Conservation (phyloP, 1,140 invertebrate species). For the Trichomalopsis sarcophagae region DNA sequence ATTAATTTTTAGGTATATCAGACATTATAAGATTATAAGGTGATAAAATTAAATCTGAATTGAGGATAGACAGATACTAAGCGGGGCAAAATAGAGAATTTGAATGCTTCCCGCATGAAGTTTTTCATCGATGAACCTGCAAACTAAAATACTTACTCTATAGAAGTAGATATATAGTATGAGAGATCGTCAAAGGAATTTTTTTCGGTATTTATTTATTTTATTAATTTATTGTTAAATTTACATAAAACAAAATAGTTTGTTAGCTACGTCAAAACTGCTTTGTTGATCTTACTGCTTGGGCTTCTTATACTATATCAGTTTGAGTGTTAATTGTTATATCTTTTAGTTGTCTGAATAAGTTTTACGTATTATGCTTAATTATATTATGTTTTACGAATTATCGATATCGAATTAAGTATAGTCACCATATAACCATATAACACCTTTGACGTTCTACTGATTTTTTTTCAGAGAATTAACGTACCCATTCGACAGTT, state of each 20-base stretch:
- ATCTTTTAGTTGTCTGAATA: too few species aligned
- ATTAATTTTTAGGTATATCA: neutral
- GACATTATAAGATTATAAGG: neutral
- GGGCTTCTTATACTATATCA: too few species aligned
- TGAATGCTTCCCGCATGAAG: neutral
- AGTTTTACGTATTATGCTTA: too few species aligned
- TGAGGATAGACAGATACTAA: too few species aligned
- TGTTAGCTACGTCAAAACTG: too few species aligned
- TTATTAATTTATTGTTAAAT: too few species aligned
- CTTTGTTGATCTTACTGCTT: too few species aligned
- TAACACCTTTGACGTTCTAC: neutral
- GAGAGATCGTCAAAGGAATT: neutral
- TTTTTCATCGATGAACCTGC: conserved; percentile 28
- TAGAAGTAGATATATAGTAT: neutral
- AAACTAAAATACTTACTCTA: conserved; percentile 4
- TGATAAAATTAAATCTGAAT: neutral
- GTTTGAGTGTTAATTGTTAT: too few species aligned
- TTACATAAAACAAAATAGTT: too few species aligned
- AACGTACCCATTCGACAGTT: conserved; percentile 36
- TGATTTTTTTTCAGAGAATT: neutral
- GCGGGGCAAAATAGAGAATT: neutral
- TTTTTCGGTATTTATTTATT: neutral
- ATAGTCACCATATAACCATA: too few species aligned
- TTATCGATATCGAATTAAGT: neutral
- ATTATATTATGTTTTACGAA: too few species aligned